Evolutionary conservation across 2,797 vertebrate genomes (phyloP), one percentile per base, ranked within the genome.

Genomic region (Loris lydekkerianus): DNA sequence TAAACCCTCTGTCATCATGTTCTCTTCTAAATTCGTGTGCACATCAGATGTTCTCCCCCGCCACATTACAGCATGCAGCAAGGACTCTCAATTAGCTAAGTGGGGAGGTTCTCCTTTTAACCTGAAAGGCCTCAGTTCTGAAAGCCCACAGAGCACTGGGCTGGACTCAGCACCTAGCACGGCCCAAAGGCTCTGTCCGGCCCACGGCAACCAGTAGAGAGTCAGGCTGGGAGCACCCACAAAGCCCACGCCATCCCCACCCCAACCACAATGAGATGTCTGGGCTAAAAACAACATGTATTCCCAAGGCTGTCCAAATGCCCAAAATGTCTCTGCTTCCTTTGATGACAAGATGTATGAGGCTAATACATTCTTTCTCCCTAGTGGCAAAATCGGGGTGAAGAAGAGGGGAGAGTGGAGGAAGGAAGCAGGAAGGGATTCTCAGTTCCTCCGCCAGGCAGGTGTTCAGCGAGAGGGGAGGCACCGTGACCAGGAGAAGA

Each of bases 51-150:
- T 49, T 83, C 75, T 86, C 21, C 29, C 86, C 91, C 31, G 58
- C 56, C 0, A 67, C 46, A 3, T 70, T 72, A 40, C 60, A 31
- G 49, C 3, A 11, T 27, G 14, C 17, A 72, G 70, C 69, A 49
- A 49, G 69, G 86, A 60, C 29, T 7, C 91, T 96, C 72, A 53
- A 17, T 88, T 92, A 88, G 46, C 70, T 73, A 84, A 76, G 86
- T 53, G 89, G 80, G 11, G 58, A 89, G 46, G 27, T 67, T 88
- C 65, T 92, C 2, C 0, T 73, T 86, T 84, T 40, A 86, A 85
- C 46, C n/a, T 1, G 23, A 93, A 75, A 37, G 9, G 4, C 56
- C 21, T 43, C 43, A 21, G n/a, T 40, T 75, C 72, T 61, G 53
- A 86, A 73, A 89, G 86, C 63, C 21, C 40, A 5, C 11, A 15